Conservation (phyloP, 2,797 vertebrate genomes). For the Graptemys geographica region DNA sequence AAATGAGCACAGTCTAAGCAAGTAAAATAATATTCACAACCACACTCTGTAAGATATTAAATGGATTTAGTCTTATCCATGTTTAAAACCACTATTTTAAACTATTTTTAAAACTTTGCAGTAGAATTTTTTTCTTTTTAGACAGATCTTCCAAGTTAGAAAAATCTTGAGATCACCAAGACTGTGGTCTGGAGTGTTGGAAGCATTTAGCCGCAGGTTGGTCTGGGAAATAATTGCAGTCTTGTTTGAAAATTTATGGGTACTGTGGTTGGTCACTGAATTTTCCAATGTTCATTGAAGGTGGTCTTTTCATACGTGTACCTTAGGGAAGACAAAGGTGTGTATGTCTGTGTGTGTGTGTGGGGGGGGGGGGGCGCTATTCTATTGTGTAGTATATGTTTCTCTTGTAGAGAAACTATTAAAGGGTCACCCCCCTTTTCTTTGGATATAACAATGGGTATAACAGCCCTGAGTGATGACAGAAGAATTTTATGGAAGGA, state of each 20-base stretch:
- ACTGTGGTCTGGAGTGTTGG: not conserved
- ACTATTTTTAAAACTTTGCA: not conserved
- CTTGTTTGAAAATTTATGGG: not conserved
- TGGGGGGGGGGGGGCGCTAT: too few relatives aligned
- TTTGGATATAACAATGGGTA: not conserved
- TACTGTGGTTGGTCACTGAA: not conserved
- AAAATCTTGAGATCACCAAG: not conserved
- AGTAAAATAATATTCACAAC: not conserved
- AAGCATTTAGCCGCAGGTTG: not conserved
- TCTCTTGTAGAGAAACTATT: not conserved
- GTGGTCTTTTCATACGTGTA: not conserved
- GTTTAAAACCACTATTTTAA: not conserved
- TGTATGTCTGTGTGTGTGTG: not conserved
- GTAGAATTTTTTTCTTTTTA: not conserved
- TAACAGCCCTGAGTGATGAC: not conserved
- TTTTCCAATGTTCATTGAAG: not conserved
- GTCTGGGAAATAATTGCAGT: not conserved
- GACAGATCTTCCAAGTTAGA: not conserved
- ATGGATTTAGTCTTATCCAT: not conserved
- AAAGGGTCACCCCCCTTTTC: rapidly evolving
- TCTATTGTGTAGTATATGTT: not conserved
- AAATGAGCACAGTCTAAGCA: not conserved
- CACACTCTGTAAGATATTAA: not conserved
- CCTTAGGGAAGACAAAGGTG: not conserved
- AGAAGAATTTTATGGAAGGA: not conserved